Evolutionary conservation across 1,140 invertebrate genomes (phyloP), one percentile per base, ranked within the genome.

Genomic region (Pseudomyrmex flavicornis): DNA sequence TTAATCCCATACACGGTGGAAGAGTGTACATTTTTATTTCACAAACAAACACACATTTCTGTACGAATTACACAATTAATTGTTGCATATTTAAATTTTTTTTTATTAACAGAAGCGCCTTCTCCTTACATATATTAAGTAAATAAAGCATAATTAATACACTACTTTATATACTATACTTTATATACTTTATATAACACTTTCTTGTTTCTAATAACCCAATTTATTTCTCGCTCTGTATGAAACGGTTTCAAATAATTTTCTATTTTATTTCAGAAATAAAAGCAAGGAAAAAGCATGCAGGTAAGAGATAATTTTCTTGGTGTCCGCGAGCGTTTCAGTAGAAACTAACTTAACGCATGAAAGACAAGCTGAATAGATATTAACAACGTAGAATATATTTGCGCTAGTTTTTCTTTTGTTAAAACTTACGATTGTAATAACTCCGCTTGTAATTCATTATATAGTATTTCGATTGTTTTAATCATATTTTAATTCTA

Each of bases 251-350:
- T 86, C 75, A 88, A 88, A 88, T 86, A 59, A 88, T 88, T 86
- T 86, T 87, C 74, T 89, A 87, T 91, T 90, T 91, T 92, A 93
- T 96, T 96, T 90, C 96, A 97, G 96, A 96, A 96, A 96, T 96
- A 94, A 96, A 96, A 94, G 95, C 96, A 92, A 95, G 96, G 94
- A 96, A 96, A 95, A 96, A 96, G 93, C 95, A 96, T 92, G 94
- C 96, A 95, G 96, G 96, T 96, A 94, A 94, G 91, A 88, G 59
- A 83, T 73, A 80, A 83, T 84, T 65, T 35, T 68, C 74, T 70
- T 85, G 87, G 56, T 59, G 74, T 48, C 22, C 61, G n/a, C 61
- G n/a, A 54, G 15, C 26, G 35, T 75, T 80, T 84, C 70, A 79
- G 75, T 48, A 68, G 52, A 52, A 44, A 66, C 69, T 86, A 84